These are phyloP conservation scores for Heteronetta atricapilla DNA, from an alignment of 2,113 vertebrate genomes.

Conservation along the genomic window DNA sequence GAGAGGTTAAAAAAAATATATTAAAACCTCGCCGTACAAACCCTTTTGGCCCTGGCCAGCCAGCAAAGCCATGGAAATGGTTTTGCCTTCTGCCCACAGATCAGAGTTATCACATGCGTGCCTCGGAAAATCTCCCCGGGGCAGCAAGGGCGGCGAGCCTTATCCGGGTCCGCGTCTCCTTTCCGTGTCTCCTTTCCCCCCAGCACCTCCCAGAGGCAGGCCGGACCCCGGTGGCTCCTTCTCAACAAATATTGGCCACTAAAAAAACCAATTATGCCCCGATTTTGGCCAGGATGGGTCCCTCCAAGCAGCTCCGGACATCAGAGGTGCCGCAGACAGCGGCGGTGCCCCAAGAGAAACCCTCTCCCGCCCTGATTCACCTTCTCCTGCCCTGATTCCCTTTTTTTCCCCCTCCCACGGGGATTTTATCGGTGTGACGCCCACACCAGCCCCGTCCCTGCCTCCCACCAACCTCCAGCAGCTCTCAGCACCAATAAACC, in stretches of 20 bases:
- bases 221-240: not conserved
- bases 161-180: too few relatives aligned
- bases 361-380: fast-evolving
- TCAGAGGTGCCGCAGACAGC: too few relatives aligned
- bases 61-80: too few relatives aligned
- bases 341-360: fast-evolving
- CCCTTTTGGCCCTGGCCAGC: not conserved
- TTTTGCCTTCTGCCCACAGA: not conserved
- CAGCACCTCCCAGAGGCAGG: fast-evolving
- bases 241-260: too few relatives aligned
- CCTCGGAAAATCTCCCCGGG: too few relatives aligned
- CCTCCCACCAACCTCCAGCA: too few relatives aligned
- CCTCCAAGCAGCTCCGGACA: too few relatives aligned
- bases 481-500: fast-evolving
- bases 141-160: not conserved
- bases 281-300: not conserved
- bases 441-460: fast-evolving
- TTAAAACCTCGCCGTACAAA: not conserved
- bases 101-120: fast-evolving
- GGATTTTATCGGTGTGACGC: fast-evolving
- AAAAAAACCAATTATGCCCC: too few relatives aligned
- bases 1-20: too few relatives aligned
- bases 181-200: not conserved
- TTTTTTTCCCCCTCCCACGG: fast-evolving
- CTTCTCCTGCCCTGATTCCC: fast-evolving